Conservation (phyloP, 2,113 vertebrate species). For the Mellivora capensis region DNA sequence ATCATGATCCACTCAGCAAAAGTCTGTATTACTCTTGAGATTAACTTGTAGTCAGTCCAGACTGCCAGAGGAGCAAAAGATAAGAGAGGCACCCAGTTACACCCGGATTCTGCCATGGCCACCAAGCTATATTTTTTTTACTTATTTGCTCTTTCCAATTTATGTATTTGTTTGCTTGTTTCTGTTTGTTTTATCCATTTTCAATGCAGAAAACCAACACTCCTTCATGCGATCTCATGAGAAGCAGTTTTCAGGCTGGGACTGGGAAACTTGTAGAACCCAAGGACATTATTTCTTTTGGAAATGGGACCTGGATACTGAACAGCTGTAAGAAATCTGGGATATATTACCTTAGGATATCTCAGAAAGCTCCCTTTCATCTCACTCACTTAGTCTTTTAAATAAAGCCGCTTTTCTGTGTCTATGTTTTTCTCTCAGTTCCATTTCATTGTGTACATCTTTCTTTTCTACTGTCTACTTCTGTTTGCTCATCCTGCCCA, state of each 20-base stretch:
- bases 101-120: background rate
- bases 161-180: background rate
- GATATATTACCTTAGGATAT: background rate
- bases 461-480: background rate
- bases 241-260: background rate
- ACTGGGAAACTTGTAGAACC: background rate
- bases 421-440: background rate
- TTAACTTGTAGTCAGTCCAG: conserved; percentile 23
- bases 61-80: background rate
- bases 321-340: background rate
- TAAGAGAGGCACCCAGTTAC: background rate
- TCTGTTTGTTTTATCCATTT: background rate
- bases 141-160: background rate
- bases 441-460: background rate
- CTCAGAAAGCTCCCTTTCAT: background rate
- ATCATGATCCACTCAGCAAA: background rate
- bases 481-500: background rate
- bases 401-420: background rate
- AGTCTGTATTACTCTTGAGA: conserved; percentile 8
- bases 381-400: background rate
- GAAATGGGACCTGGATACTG: background rate
- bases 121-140: background rate
- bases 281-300: background rate
- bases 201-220: background rate
- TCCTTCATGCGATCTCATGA: background rate